Percentiles rank a stretch among this genome's conserved stretches.
phyloP scores from a whole-genome alignment of 1,140 invertebrate species.

The Cardiocondyla obscurior region DNA sequence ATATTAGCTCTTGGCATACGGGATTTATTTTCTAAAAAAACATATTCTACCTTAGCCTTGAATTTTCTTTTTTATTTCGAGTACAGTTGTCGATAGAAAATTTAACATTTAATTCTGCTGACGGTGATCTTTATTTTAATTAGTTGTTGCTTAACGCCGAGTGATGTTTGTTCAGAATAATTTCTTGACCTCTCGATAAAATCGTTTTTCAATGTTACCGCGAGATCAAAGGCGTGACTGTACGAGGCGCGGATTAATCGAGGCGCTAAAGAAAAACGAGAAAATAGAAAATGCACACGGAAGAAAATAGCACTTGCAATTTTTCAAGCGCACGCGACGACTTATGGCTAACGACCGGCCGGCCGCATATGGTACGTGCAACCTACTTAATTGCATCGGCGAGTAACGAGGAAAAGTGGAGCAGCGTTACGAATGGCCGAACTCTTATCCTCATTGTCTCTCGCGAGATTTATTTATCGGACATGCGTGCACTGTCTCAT shows the following conservation, averaged over 20 bases:
- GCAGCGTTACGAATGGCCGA: slow-evolving; percentile 69
- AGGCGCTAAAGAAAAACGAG: neutral
- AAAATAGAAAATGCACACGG: slow-evolving; percentile 35
- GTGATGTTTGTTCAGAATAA: neutral
- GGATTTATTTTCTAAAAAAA: neutral
- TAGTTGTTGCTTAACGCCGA: neutral
- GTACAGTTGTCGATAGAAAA: neutral
- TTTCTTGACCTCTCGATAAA: neutral
- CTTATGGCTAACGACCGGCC: slow-evolving; percentile 55
- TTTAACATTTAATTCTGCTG: neutral
- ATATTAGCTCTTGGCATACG: neutral
- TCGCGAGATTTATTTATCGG: slow-evolving; percentile 61
- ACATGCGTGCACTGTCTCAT: slow-evolving; percentile 5
- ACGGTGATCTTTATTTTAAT: neutral
- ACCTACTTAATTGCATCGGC: slow-evolving; percentile 69
- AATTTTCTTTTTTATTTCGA: too few relatives aligned
- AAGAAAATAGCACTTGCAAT: slow-evolving; percentile 52
- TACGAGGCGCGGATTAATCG: neutral
- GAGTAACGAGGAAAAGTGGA: slow-evolving; percentile 69
- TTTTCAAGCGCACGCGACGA: slow-evolving; percentile 52
- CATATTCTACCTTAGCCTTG: too few relatives aligned
- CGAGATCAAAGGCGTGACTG: neutral
- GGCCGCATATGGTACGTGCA: slow-evolving; percentile 67
- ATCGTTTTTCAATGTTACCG: neutral
- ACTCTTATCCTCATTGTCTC: slow-evolving; percentile 69